These are phyloP conservation scores for Schizopygopsis malacanthus DNA, from an alignment of 2,797 vertebrate genomes.

Conservation along the genomic window DNA sequence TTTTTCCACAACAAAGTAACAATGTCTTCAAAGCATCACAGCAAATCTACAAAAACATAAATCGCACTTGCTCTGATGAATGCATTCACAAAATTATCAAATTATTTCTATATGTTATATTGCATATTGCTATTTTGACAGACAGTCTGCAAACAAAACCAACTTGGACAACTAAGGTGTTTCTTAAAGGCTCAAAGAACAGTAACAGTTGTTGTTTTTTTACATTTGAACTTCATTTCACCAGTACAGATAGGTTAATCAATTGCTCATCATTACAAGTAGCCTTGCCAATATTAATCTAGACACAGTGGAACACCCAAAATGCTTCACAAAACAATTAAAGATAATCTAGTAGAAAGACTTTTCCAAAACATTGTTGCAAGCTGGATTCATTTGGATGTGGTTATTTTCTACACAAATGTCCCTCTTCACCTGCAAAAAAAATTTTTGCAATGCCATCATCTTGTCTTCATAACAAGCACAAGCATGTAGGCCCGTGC, in stretches of 20 bases:
- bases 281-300: background rate
- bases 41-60: background rate
- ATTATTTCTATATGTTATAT: background rate
- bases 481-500: conserved; percentile 22
- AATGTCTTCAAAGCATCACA: background rate
- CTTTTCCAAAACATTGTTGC: background rate
- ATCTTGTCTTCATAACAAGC: conserved; percentile 21
- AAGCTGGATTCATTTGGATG: background rate
- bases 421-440: background rate
- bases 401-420: background rate
- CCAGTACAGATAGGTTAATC: background rate
- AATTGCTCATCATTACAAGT: background rate
- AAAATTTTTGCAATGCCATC: background rate
- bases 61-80: background rate
- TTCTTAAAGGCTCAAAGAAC: background rate
- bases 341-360: background rate
- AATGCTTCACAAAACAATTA: too few relatives aligned
- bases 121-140: background rate
- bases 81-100: background rate
- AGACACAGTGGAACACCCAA: background rate
- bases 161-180: background rate
- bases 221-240: background rate
- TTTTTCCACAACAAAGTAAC: background rate
- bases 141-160: background rate
- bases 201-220: background rate